A percentile compares a stretch with the other conserved stretches of the same genome.
Evolutionary conservation across 2,797 vertebrate species (phyloP).

Genomic region (Alectoris magna): DNA sequence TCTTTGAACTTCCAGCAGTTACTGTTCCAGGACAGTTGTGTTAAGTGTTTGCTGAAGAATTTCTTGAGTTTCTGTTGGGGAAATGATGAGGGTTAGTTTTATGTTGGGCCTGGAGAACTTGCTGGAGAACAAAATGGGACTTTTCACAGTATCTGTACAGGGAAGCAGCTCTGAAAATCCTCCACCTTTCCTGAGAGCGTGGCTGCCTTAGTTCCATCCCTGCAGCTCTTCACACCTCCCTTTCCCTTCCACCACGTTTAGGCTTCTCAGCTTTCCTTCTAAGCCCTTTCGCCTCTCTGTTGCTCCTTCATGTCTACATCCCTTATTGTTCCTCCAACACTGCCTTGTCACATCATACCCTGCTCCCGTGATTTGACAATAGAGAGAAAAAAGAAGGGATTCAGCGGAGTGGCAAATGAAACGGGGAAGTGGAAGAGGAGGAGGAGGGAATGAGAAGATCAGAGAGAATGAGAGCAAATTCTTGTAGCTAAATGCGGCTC

Average conservation of each 20-base stretch:
- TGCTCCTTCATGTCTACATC: background rate
- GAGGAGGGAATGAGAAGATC: slow-evolving; percentile 53
- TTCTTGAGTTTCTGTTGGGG: background rate
- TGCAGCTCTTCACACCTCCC: background rate
- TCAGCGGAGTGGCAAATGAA: background rate
- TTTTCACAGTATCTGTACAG: background rate
- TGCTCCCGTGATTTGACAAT: slow-evolving; percentile 49
- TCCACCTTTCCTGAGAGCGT: rapidly evolving
- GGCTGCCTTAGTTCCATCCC: background rate
- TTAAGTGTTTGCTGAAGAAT: background rate
- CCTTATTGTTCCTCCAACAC: background rate
- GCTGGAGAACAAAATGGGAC: background rate
- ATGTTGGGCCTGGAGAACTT: background rate
- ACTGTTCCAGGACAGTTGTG: background rate
- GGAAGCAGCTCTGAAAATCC: background rate
- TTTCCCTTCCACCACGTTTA: background rate
- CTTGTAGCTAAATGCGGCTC: background rate
- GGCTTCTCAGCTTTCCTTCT: background rate
- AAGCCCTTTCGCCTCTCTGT: slow-evolving; percentile 11
- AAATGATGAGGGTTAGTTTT: background rate
- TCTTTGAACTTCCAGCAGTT: background rate
- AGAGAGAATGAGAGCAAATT: slow-evolving; percentile 39
- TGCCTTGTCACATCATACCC: slow-evolving; percentile 46
- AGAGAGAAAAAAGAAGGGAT: slow-evolving; percentile 28
- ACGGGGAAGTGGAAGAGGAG: slow-evolving; percentile 34